Conservation (phyloP, 2,113 vertebrate species). For the Limanda limanda region DNA sequence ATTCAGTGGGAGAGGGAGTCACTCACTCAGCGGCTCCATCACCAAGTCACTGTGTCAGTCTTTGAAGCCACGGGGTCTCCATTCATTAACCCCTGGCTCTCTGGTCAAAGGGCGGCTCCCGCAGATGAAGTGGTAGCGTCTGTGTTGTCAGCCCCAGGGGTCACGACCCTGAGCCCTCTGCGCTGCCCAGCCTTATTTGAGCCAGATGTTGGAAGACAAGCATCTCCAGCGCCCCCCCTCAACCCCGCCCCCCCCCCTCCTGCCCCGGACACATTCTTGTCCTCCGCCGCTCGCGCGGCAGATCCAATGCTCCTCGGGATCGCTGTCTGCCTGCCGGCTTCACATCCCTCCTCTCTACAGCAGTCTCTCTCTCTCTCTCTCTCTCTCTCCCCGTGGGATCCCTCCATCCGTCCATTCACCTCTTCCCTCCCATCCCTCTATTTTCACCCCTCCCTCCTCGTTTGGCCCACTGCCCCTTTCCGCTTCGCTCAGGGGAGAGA, state of each 20-base stretch:
- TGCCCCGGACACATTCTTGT: slow-evolving; percentile 21
- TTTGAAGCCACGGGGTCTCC: slow-evolving; percentile 85
- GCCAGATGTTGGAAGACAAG: slow-evolving; percentile 91
- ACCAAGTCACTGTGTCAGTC: slow-evolving; percentile 48
- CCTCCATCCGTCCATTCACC: slow-evolving; percentile 47
- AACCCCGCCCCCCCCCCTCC: neutral
- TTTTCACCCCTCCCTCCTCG: slow-evolving; percentile 54
- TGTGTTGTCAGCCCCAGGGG: slow-evolving; percentile 83
- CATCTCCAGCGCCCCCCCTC: slow-evolving; percentile 39
- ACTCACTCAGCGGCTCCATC: slow-evolving; percentile 18
- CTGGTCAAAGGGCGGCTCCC: slow-evolving; percentile 81
- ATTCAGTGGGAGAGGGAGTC: neutral
- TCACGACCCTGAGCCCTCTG: slow-evolving; percentile 83
- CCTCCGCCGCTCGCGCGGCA: slow-evolving; percentile 21
- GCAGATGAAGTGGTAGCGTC: slow-evolving; percentile 84
- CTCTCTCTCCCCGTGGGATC: slow-evolving; percentile 46
- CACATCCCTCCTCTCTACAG: neutral
- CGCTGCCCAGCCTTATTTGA: slow-evolving; percentile 82
- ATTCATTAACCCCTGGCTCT: slow-evolving; percentile 88
- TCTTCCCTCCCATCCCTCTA: slow-evolving; percentile 35
- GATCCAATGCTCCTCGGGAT: slow-evolving; percentile 44
- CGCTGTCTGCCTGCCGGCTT: slow-evolving; percentile 1
- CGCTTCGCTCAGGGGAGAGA: slow-evolving; percentile 58
- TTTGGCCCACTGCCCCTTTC: slow-evolving; percentile 73
- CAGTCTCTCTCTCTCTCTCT: slow-evolving; percentile 7